These are phyloP conservation scores for Paragorgia papillata DNA, from an alignment of 92 coral and sea anemone genomes.

Conservation along the genomic window DNA sequence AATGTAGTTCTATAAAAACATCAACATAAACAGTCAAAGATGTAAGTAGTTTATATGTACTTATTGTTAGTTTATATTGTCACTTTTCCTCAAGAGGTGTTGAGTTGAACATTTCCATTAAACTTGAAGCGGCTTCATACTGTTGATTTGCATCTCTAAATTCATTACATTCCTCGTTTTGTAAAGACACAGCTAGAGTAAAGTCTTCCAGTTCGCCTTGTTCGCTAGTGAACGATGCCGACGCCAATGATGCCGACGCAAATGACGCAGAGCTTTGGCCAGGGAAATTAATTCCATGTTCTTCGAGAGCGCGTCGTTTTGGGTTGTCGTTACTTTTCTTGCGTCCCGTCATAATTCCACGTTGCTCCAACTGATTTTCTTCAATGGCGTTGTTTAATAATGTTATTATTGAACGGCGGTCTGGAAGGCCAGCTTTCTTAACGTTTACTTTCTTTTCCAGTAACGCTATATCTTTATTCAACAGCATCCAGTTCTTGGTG, in stretches of 20 bases:
- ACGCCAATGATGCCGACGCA: not conserved
- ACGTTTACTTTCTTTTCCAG: slow-evolving; percentile 13
- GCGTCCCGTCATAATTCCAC: not conserved
- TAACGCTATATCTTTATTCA: slow-evolving; percentile 29
- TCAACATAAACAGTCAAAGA: not conserved
- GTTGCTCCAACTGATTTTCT: too few relatives aligned
- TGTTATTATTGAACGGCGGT: too few relatives aligned
- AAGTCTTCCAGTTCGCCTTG: slow-evolving; percentile 16
- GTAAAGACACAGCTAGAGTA: slow-evolving; percentile 15
- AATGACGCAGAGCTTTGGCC: not conserved
- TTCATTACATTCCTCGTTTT: slow-evolving; percentile 9
- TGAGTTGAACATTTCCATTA: slow-evolving; percentile 24
- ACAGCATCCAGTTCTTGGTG: slow-evolving; percentile 24
- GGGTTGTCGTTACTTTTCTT: not conserved
- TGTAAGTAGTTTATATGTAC: too few relatives aligned
- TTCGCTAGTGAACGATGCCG: not conserved
- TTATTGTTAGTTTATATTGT: too few relatives aligned
- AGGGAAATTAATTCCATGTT: too few relatives aligned
- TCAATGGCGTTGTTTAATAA: too few relatives aligned
- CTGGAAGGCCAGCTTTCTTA: too few relatives aligned
- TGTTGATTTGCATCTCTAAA: slow-evolving; percentile 11
- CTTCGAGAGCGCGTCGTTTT: too few relatives aligned
- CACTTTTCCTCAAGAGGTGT: not conserved
- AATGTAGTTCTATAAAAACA: not conserved
- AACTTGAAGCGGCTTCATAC: slow-evolving; percentile 22